A percentile compares a stretch with the other conserved stretches of the same genome.
phyloP scores from a whole-genome alignment of 2,797 vertebrate species.

The Loriculus beryllinus region DNA sequence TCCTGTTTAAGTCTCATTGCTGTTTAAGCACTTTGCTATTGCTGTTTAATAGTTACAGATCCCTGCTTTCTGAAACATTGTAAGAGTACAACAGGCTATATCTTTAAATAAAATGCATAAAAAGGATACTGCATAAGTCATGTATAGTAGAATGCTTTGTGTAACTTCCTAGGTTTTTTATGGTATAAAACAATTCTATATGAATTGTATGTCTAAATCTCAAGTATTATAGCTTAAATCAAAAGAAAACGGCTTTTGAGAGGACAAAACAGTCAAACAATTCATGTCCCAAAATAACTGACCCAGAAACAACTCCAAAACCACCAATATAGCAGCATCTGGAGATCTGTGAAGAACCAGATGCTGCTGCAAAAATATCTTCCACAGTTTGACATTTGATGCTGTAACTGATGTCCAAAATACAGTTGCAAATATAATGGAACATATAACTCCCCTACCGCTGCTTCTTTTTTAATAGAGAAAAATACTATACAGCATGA shows the following conservation, averaged over 20 bases:
- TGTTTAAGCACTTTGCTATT: slow-evolving; percentile 17
- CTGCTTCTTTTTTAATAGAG: not conserved
- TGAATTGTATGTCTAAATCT: not conserved
- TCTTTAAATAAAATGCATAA: not conserved
- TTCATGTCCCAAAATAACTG: slow-evolving; percentile 30
- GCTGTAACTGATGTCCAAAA: slow-evolving; percentile 5
- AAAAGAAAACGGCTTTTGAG: slow-evolving; percentile 25
- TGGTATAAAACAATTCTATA: not conserved
- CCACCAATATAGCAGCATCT: slow-evolving; percentile 31
- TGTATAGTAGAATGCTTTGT: not conserved
- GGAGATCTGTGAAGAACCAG: slow-evolving; percentile 25
- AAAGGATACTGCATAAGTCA: not conserved
- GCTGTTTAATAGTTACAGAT: not conserved
- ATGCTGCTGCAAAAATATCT: slow-evolving; percentile 17
- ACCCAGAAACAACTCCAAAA: slow-evolving; percentile 23
- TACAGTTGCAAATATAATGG: not conserved
- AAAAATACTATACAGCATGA: not conserved
- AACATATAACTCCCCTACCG: not conserved
- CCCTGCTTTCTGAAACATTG: not conserved
- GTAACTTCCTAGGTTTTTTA: not conserved
- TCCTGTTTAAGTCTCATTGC: not conserved
- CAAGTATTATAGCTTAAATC: not conserved
- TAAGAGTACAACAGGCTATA: not conserved
- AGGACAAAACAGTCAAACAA: slow-evolving; percentile 17
- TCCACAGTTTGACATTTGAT: not conserved